Conservation (phyloP, 2,113 vertebrate genomes). For the Aegithalos caudatus region DNA sequence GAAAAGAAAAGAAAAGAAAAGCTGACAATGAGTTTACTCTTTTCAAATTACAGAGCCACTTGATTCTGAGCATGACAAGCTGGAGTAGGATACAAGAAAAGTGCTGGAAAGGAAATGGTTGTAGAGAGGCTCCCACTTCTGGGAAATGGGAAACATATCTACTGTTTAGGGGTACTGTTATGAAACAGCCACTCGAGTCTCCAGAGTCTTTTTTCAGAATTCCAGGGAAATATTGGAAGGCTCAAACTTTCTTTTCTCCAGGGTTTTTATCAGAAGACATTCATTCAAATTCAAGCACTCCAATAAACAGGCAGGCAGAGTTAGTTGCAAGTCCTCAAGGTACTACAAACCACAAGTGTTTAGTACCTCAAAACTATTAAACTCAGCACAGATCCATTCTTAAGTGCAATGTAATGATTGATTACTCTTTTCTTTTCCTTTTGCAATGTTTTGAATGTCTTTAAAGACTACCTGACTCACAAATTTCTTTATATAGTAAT, state of each 20-base stretch:
- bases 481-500: neutral
- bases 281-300: neutral
- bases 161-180: neutral
- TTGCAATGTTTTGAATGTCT: neutral
- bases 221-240: neutral
- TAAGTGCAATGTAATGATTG: neutral
- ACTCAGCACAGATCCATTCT: neutral
- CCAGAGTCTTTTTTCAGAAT: neutral
- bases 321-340: neutral
- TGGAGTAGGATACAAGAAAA: neutral
- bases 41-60: slow-evolving; percentile 23
- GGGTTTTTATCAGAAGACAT: neutral
- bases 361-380: neutral
- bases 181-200: neutral
- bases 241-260: neutral
- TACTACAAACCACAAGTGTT: neutral
- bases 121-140: slow-evolving; percentile 31
- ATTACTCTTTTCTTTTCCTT: neutral
- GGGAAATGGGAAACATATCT: neutral
- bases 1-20: neutral
- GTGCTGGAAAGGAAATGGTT: neutral
- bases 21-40: slow-evolving; percentile 11
- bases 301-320: neutral
- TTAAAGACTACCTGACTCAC: neutral
- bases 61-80: neutral